Evolutionary conservation across 2,797 vertebrate genomes (phyloP).

Genomic region (Gambusia yucatana): DNA sequence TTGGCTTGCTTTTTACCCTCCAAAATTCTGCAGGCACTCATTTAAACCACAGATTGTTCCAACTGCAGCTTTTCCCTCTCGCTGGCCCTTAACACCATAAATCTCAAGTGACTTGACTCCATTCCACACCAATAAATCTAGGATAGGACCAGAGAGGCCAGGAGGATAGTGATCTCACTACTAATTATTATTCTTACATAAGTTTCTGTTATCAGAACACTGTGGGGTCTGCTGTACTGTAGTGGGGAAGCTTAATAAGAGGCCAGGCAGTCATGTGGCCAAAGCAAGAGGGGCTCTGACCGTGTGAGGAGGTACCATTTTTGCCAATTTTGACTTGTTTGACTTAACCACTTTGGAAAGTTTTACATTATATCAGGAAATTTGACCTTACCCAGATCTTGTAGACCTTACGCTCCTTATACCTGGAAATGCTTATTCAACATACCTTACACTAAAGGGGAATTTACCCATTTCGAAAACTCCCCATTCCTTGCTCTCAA

Average conservation of each 20-base stretch:
- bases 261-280: conserved; percentile 26
- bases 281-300: conserved; percentile 14
- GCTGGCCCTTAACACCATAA: background rate
- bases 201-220: conserved; percentile 51
- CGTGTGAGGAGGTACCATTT: conserved; percentile 16
- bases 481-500: background rate
- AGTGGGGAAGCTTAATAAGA: conserved; percentile 27
- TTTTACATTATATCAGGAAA: background rate
- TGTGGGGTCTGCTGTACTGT: conserved; percentile 54
- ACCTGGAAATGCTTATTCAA: background rate
- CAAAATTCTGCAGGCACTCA: conserved; percentile 26
- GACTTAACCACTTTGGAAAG: conserved; percentile 13
- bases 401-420: conserved; percentile 9
- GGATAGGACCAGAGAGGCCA: conserved; percentile 15
- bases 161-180: conserved; percentile 64
- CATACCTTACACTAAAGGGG: background rate
- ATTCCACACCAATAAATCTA: conserved; percentile 35
- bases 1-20: conserved; percentile 18
- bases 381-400: conserved; percentile 16
- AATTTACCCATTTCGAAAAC: background rate
- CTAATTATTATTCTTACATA: conserved; percentile 60
- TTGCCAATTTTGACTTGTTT: conserved; percentile 15
- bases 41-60: conserved; percentile 38
- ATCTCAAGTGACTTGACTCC: conserved; percentile 10
- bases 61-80: conserved; percentile 11